Evolutionary conservation across 1,140 invertebrate genomes (phyloP), one percentile per base, ranked within the genome.

Genomic region (Holotrichia oblita): DNA sequence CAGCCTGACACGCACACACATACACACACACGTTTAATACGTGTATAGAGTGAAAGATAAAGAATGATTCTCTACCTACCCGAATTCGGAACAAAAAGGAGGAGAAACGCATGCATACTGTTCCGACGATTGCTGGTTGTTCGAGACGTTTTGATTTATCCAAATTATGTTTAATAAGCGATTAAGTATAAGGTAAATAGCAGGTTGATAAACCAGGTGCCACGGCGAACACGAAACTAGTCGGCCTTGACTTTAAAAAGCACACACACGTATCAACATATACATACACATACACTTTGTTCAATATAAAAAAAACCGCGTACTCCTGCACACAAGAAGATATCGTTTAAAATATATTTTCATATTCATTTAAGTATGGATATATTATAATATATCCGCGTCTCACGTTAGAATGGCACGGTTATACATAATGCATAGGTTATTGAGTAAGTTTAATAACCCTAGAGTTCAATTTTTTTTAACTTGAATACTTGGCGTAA

Each of bases 161-260:
- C 78, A 79, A 79, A 79, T 79, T 79, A 79, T 64, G 73, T 8
- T 59, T 79, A 79, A 79, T 79, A 79, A 79, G 78, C 78, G 78
- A 79, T 79, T 79, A 79, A 79, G 48, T 79, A 41, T 74, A 79
- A 79, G 78, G 73, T 75, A 79, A 79, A 79, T 79, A 79, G 69
- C 78, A 41, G 78, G 78, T 79, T 79, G 78, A 79, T 75, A 79
- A 79, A 79, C 78, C 78, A 79, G 78, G 73, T 76, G 74, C 74
- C 73, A 40, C 48, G 27, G 64, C 40, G 69, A 69, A 42, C 12
- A 48, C 27, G 20, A 42, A 76, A 76, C 78, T 79, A 61, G 78
- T 64, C 44, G 78, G 27, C 78, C 78, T 79, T 79, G 78, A 79
- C 78, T 79, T 73, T 79, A n/a, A 42, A 48, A 76, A 76, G 41